These are phyloP conservation scores for Tor tambroides DNA, from an alignment of 2,113 vertebrate species.

Conservation along the genomic window DNA sequence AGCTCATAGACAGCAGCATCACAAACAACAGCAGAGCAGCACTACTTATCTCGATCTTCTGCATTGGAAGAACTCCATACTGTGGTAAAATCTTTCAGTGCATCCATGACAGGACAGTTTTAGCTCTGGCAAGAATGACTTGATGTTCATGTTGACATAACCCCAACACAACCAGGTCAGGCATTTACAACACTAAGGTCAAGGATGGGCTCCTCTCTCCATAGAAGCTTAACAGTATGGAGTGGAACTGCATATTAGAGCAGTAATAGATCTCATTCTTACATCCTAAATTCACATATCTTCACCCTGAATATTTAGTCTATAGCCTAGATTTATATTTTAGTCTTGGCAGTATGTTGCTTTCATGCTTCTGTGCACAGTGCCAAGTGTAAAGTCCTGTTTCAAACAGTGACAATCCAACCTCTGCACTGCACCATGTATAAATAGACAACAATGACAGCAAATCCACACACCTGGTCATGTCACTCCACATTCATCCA, in stretches of 20 bases:
- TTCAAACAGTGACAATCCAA: constrained; percentile 60
- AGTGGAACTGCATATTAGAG: background rate
- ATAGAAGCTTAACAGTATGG: background rate
- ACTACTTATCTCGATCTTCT: background rate
- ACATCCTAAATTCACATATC: background rate
- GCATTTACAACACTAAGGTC: background rate
- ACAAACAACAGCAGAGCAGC: constrained; percentile 1
- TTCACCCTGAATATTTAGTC: background rate
- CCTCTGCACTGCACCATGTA: constrained; percentile 54
- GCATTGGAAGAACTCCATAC: background rate
- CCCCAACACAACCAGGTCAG: background rate
- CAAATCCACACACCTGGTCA: constrained; percentile 69
- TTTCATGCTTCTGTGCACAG: background rate
- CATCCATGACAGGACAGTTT: background rate
- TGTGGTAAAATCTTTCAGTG: background rate
- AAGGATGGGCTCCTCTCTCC: background rate
- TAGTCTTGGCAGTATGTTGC: background rate
- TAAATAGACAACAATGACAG: constrained; percentile 79
- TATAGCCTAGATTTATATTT: background rate
- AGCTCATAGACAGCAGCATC: constrained; percentile 31
- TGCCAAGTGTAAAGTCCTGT: constrained; percentile 54
- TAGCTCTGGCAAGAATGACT: background rate
- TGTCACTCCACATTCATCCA: constrained; percentile 63
- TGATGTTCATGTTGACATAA: background rate
- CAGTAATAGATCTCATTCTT: background rate